phyloP scores from a whole-genome alignment of 2,797 vertebrate species.

The Rhincodon typus region DNA sequence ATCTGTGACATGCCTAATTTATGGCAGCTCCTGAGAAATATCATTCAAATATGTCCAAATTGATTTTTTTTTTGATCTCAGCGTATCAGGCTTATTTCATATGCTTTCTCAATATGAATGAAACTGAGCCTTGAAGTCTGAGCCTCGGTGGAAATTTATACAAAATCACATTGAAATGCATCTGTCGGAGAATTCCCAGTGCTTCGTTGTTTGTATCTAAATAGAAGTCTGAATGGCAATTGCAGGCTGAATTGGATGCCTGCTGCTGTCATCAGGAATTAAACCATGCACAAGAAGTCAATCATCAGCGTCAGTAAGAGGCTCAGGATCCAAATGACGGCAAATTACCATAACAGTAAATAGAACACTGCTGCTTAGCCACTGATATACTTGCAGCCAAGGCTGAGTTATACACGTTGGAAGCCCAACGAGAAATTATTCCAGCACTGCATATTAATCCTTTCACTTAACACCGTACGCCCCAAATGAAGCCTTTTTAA shows the following conservation, averaged over 20 bases:
- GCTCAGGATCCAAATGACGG: background rate
- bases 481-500: too few species aligned
- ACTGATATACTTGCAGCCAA: conserved; percentile 15
- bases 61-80: conserved; percentile 27
- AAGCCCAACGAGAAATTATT: background rate
- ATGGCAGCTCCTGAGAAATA: conserved; percentile 5
- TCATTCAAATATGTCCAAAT: conserved; percentile 34
- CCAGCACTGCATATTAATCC: conserved; percentile 3
- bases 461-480: too few species aligned
- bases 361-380: background rate
- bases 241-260: conserved; percentile 49
- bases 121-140: conserved; percentile 47
- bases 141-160: conserved; percentile 51
- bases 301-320: conserved; percentile 48
- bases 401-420: background rate
- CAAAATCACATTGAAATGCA: conserved; percentile 48
- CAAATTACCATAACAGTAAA: conserved; percentile 22
- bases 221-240: conserved; percentile 53
- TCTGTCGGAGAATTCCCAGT: conserved; percentile 43
- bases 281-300: conserved; percentile 51
- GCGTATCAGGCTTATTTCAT: conserved; percentile 39
- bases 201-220: conserved; percentile 42
- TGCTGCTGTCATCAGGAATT: conserved; percentile 50
- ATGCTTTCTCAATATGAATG: conserved; percentile 54
- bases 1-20: conserved; percentile 27